Conservation (phyloP, 30 jellyfish, hydroid and myxozoan species). For the Chironex yamaguchii region DNA sequence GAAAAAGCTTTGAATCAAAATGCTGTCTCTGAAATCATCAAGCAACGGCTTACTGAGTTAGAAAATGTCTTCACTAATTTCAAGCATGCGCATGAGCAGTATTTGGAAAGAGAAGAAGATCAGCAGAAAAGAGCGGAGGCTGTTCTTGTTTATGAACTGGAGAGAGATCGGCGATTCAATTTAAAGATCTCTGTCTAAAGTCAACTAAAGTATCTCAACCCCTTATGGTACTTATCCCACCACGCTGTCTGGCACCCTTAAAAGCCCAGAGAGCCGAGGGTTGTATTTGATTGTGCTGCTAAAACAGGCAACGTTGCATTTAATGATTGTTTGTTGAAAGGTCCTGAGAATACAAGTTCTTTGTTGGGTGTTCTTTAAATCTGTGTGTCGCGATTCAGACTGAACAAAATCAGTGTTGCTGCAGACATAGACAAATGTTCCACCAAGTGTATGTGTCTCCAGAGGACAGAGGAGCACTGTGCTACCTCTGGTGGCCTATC, state of each 20-base stretch:
- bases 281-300: slow-evolving; percentile 74
- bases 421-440: slow-evolving; percentile 75
- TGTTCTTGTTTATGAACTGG: no score
- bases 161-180: no score
- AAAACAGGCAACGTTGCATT: slow-evolving; percentile 35
- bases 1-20: no score
- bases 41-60: no score
- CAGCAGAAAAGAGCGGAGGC: no score
- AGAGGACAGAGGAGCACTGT: slow-evolving; percentile 26
- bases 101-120: no score
- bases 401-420: slow-evolving; percentile 41
- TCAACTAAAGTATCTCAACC: no score
- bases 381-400: slow-evolving; percentile 37
- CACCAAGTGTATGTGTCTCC: slow-evolving; percentile 62
- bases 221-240: slow-evolving; percentile 80
- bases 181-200: no score
- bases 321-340: slow-evolving; percentile 41
- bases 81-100: no score
- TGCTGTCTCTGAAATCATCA: no score
- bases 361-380: slow-evolving; percentile 72
- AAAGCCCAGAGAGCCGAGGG: slow-evolving; percentile 53
- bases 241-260: slow-evolving; percentile 60
- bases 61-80: no score
- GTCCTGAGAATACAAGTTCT: slow-evolving; percentile 55
- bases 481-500: slow-evolving; percentile 68